Evolutionary conservation across 2,113 vertebrate species (phyloP), one percentile per base, ranked within the genome.

Genomic region (Upupa epops): DNA sequence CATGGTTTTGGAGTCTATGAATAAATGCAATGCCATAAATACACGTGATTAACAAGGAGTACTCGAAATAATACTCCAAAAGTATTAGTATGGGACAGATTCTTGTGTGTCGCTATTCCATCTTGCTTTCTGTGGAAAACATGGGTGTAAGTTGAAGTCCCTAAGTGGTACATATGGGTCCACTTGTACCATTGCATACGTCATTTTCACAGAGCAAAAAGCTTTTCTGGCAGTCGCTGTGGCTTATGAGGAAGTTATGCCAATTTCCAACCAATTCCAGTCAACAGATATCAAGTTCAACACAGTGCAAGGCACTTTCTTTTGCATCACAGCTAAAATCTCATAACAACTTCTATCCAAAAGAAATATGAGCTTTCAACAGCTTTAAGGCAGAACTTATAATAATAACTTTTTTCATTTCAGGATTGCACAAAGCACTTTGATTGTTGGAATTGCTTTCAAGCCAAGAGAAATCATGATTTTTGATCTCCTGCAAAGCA

Each of bases 341-440:
- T 76, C 56, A 74, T 85, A 93, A 87, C 59, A 16, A 45, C 11
- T 16, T 91, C 78, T 36, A 59, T 73, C 85, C 68, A 83, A 83
- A 94, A 92, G 48, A 94, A 91, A 92, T 80, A 91, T 17, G 71
- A 81, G 32, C 65, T 78, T 77, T 88, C 74, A 94, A 83, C 9
- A 91, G 58, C 54, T 91, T 83, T 86, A 73, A 91, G 61, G 54
- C 5, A 10, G 94, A 94, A 88, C 11, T 81, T 58, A 55, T 81
- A 74, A 85, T 79, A 87, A 70, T 49, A 91, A 68, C 36, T 29
- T 86, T 83, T 85, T 64, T 95, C 72, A 90, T 86, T 90, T 94
- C 34, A 65, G 65, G 54, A 79, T 76, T 61, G 26, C 61, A 72
- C 34, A 58, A 86, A 83, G 18, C 31, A 61, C 34, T 78, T 81